Conservation (phyloP, 2,113 vertebrate genomes). For the Mobula hypostoma region DNA sequence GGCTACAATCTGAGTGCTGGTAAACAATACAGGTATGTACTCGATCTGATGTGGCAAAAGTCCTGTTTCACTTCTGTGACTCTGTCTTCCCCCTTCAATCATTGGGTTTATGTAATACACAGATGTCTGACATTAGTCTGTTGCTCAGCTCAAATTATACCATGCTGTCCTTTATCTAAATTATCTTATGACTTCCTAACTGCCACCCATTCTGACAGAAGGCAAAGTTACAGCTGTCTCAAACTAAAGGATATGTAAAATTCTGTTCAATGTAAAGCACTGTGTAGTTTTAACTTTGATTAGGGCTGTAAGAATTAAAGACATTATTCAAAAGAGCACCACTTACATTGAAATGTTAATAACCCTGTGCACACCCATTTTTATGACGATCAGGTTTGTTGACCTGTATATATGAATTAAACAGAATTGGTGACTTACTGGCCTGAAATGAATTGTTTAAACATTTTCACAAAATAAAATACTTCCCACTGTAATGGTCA, state of each 20-base stretch:
- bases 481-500: background rate
- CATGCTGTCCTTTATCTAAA: background rate
- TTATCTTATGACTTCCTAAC: background rate
- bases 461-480: background rate
- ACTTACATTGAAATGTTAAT: conserved; percentile 27
- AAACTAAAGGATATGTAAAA: conserved; percentile 7
- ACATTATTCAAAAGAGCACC: background rate
- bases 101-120: background rate
- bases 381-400: conserved; percentile 21
- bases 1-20: too few species aligned
- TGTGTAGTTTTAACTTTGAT: background rate
- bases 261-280: background rate
- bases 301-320: background rate
- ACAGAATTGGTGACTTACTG: conserved; percentile 1
- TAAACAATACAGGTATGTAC: too few species aligned
- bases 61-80: too few species aligned
- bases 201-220: background rate
- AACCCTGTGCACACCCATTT: conserved; percentile 6
- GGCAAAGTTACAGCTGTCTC: background rate
- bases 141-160: background rate
- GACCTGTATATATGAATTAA: conserved; percentile 34
- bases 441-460: conserved; percentile 20
- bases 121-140: background rate
- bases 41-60: too few species aligned
- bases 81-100: background rate